Percentiles rank a stretch among this genome's conserved stretches.
phyloP scores from a whole-genome alignment of 2,888 invertebrate genomes.

The Mythimna ferrago region DNA sequence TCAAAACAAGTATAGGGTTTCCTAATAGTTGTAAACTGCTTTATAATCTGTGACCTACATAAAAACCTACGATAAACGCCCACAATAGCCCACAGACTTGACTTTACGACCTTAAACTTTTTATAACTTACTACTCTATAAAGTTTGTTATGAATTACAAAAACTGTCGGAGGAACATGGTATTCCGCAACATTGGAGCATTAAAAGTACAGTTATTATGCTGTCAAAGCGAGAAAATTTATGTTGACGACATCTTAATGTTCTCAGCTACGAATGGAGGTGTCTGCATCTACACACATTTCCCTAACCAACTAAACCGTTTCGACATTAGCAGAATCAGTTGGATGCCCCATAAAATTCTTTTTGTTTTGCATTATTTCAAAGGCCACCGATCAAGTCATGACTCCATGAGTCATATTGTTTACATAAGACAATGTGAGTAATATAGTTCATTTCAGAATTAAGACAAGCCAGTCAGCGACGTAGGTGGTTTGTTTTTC shows the following conservation, averaged over 20 bases:
- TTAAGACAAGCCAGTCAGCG: slow-evolving; percentile 62
- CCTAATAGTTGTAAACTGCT: slow-evolving; percentile 57
- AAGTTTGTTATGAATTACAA: slow-evolving; percentile 39
- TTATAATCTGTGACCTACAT: slow-evolving; percentile 71
- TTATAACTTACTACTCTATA: slow-evolving; percentile 60
- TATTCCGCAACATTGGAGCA: slow-evolving; percentile 14
- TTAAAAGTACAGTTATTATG: slow-evolving; percentile 37
- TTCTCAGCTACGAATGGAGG: neutral
- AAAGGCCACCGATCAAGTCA: slow-evolving; percentile 17
- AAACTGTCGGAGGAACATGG: slow-evolving; percentile 16
- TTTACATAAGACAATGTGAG: slow-evolving; percentile 47
- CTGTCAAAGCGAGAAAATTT: slow-evolving; percentile 15
- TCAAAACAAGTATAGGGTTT: slow-evolving; percentile 43
- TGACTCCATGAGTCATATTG: slow-evolving; percentile 43
- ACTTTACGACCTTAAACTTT: slow-evolving; percentile 64
- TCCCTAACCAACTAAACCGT: neutral
- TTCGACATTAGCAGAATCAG: slow-evolving; percentile 4
- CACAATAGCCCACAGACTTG: slow-evolving; percentile 64
- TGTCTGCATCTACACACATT: neutral
- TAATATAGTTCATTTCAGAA: slow-evolving; percentile 53
- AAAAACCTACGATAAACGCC: slow-evolving; percentile 62
- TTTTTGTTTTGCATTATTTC: slow-evolving; percentile 8
- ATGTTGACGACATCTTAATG: slow-evolving; percentile 30
- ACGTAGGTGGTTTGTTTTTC: slow-evolving; percentile 80
- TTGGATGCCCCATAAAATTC: neutral